Percentiles rank a stretch among this genome's conserved stretches.
Evolutionary conservation across 1,140 invertebrate genomes (phyloP).

Genomic region (Diachasma alloeum): DNA sequence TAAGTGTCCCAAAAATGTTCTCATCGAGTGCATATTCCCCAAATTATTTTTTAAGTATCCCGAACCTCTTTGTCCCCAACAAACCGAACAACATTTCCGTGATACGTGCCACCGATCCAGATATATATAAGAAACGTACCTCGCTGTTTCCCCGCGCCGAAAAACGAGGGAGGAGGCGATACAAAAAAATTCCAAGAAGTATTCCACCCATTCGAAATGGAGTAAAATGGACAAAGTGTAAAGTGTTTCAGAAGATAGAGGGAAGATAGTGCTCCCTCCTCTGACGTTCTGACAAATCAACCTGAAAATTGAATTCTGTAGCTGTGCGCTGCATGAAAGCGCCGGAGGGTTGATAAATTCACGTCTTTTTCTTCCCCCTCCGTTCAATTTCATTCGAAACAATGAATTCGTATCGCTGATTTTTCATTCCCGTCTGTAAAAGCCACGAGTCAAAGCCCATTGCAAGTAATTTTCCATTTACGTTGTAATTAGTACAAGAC

Average conservation of each 20-base stretch:
- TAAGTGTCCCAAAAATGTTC: too few relatives aligned
- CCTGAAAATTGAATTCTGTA: slow-evolving; percentile 63
- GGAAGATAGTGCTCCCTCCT: not conserved
- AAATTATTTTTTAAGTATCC: too few relatives aligned
- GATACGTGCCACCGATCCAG: too few relatives aligned
- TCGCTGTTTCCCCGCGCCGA: too few relatives aligned
- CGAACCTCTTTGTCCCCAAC: too few relatives aligned
- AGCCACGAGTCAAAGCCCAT: not conserved
- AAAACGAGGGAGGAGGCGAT: not conserved
- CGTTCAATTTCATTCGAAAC: not conserved
- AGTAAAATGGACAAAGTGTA: not conserved
- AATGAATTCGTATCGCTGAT: not conserved
- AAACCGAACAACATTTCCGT: too few relatives aligned
- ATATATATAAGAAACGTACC: too few relatives aligned
- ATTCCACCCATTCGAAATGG: not conserved
- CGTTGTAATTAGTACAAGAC: not conserved
- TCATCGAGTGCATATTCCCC: too few relatives aligned
- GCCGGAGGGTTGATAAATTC: slow-evolving; percentile 3
- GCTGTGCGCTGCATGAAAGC: slow-evolving; percentile 26
- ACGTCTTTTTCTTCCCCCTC: not conserved
- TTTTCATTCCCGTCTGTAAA: not conserved
- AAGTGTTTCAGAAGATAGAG: not conserved
- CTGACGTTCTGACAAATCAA: slow-evolving; percentile 62
- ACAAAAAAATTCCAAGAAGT: not conserved
- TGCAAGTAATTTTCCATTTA: not conserved